Evolutionary conservation across 2,113 vertebrate species (phyloP).

Genomic region (Sitta europaea): DNA sequence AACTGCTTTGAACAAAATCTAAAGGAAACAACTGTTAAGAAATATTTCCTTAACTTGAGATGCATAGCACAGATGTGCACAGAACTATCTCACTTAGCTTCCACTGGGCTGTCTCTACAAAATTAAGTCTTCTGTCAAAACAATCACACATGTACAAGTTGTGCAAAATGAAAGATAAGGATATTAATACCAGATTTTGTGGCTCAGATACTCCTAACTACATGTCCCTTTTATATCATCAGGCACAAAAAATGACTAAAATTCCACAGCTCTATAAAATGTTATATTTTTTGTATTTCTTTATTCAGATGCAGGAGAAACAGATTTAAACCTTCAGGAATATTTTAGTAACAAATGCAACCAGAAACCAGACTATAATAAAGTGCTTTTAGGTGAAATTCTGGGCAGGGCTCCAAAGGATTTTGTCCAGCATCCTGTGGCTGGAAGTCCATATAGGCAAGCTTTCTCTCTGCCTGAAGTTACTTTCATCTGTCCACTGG

Average conservation of each 20-base stretch:
- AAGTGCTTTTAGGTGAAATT: neutral
- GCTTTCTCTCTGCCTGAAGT: neutral
- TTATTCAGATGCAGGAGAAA: neutral
- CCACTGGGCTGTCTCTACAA: neutral
- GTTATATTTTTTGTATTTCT: neutral
- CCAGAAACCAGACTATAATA: neutral
- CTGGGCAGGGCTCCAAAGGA: conserved; percentile 35
- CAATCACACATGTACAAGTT: neutral
- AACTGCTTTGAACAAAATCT: neutral
- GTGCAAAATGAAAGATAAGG: neutral
- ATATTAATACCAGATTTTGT: neutral
- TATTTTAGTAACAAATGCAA: neutral
- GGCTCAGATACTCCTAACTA: neutral
- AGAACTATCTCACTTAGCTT: neutral
- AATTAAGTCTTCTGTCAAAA: neutral
- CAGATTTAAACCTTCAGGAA: conserved; percentile 34
- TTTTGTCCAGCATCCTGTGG: conserved; percentile 31
- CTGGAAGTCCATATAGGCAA: neutral
- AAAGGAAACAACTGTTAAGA: neutral
- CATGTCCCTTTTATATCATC: neutral
- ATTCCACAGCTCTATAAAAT: neutral
- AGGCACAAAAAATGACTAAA: neutral
- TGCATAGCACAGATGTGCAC: neutral
- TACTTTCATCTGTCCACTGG: neutral
- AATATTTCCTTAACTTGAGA: conserved; percentile 27